Evolutionary conservation across 2,888 invertebrate species (phyloP).

Genomic region (Spilosoma lubricipeda): DNA sequence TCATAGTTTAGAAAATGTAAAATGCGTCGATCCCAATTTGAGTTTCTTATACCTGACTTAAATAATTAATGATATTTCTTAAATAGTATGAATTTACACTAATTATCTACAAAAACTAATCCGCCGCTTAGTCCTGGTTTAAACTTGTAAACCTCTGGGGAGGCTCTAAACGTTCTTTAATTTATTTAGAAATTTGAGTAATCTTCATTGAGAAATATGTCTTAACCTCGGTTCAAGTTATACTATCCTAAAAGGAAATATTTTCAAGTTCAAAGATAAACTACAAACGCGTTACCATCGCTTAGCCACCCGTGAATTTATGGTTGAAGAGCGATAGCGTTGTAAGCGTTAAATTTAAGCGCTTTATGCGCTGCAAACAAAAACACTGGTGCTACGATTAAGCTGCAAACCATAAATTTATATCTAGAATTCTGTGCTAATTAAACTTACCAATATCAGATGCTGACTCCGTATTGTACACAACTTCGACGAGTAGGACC

Average conservation of each 20-base stretch:
- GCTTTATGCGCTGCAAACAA: constrained; percentile 38
- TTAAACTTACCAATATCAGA: constrained; percentile 56
- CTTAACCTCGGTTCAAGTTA: background rate
- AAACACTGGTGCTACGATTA: constrained; percentile 43
- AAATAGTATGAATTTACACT: too few species aligned
- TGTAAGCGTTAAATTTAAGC: constrained; percentile 35
- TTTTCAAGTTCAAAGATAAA: constrained; percentile 19
- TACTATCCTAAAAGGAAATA: background rate
- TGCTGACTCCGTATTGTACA: constrained; percentile 50
- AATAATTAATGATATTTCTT: too few species aligned
- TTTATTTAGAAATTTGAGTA: background rate
- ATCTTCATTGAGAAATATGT: background rate
- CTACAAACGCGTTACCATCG: constrained; percentile 4
- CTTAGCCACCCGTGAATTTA: constrained; percentile 27
- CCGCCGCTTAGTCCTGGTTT: background rate
- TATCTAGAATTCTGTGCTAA: constrained; percentile 63
- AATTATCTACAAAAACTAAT: too few species aligned
- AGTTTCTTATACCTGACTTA: too few species aligned
- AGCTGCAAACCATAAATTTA: constrained; percentile 58
- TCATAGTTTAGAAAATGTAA: too few species aligned
- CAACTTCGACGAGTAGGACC: constrained; percentile 39
- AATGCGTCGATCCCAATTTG: too few species aligned
- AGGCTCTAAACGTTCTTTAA: background rate
- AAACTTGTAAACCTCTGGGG: background rate
- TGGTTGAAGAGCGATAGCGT: constrained; percentile 20